phyloP scores from a whole-genome alignment of 2,888 invertebrate genomes.

The Craniophora ligustri region DNA sequence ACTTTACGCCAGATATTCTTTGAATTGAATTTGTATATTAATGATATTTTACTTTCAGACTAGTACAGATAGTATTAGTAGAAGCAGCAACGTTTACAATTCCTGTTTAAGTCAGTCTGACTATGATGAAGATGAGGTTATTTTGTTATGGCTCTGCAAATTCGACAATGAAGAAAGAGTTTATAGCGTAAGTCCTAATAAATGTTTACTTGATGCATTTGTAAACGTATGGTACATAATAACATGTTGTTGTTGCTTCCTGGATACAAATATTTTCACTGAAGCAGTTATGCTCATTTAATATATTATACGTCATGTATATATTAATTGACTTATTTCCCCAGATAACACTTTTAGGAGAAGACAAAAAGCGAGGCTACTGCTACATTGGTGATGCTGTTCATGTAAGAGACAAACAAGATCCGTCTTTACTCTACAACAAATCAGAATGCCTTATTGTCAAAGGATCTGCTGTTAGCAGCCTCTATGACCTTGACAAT shows the following conservation, averaged over 20 bases:
- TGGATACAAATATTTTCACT: too few relatives aligned
- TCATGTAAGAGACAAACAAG: constrained; percentile 59
- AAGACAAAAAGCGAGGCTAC: constrained; percentile 57
- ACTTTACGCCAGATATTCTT: not conserved
- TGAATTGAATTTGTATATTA: too few relatives aligned
- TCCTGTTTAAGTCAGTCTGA: constrained; percentile 3
- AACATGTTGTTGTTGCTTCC: too few relatives aligned
- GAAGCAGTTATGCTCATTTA: too few relatives aligned
- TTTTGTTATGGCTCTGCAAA: constrained; percentile 63
- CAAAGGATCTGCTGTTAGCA: constrained; percentile 50
- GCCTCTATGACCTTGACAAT: constrained; percentile 46
- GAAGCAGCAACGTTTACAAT: constrained; percentile 10
- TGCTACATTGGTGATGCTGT: constrained; percentile 62
- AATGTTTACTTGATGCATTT: too few relatives aligned
- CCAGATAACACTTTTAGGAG: constrained; percentile 56
- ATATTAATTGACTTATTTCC: too few relatives aligned
- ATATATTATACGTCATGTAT: too few relatives aligned
- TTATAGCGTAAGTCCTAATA: constrained; percentile 45
- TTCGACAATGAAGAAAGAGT: constrained; percentile 46
- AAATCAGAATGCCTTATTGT: constrained; percentile 59
- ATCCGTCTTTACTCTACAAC: constrained; percentile 47
- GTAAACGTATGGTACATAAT: too few relatives aligned
- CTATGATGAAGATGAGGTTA: constrained; percentile 42
- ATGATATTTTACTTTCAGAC: constrained; percentile 23
- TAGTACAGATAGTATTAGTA: constrained; percentile 3